A percentile compares a stretch with the other conserved stretches of the same genome.
Conservation (phyloP, 2,113 vertebrate genomes). For the Triplophysa rosa region DNA sequence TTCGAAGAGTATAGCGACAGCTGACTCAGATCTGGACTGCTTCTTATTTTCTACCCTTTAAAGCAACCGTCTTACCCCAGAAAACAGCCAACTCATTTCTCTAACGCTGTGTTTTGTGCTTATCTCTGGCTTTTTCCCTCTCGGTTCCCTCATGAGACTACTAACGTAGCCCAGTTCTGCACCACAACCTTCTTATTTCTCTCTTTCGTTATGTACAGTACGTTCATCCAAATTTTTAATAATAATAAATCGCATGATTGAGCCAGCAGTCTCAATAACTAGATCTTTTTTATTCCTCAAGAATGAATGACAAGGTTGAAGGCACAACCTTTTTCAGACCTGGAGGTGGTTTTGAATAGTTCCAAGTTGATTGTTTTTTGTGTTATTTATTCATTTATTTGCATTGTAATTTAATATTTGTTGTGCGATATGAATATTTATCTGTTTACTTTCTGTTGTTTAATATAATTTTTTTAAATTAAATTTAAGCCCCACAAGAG, state of each 20-base stretch:
- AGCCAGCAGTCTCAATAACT: constrained; percentile 58
- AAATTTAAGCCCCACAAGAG: no score
- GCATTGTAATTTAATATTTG: neutral
- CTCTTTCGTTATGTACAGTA: neutral
- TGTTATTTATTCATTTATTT: no score
- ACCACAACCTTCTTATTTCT: neutral
- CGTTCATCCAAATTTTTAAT: constrained; percentile 47
- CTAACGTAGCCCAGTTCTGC: constrained; percentile 18
- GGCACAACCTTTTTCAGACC: constrained; percentile 29
- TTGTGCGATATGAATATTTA: no score
- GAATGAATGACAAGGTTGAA: constrained; percentile 68
- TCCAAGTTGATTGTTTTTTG: neutral
- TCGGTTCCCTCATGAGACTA: constrained; percentile 45
- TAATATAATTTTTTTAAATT: no score
- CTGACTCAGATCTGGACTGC: constrained; percentile 39
- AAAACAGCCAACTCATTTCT: constrained; percentile 19
- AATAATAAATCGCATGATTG: constrained; percentile 59
- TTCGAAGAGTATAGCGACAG: constrained; percentile 49
- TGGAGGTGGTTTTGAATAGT: constrained; percentile 39
- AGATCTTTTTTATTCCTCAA: constrained; percentile 47
- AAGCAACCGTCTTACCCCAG: constrained; percentile 26
- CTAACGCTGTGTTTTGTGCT: constrained; percentile 52
- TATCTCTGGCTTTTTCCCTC: constrained; percentile 45
- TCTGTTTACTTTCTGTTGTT: no score
- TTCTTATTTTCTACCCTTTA: constrained; percentile 48